Evolutionary conservation across 2,888 invertebrate species (phyloP).

Genomic region (Neelides folsomi): DNA sequence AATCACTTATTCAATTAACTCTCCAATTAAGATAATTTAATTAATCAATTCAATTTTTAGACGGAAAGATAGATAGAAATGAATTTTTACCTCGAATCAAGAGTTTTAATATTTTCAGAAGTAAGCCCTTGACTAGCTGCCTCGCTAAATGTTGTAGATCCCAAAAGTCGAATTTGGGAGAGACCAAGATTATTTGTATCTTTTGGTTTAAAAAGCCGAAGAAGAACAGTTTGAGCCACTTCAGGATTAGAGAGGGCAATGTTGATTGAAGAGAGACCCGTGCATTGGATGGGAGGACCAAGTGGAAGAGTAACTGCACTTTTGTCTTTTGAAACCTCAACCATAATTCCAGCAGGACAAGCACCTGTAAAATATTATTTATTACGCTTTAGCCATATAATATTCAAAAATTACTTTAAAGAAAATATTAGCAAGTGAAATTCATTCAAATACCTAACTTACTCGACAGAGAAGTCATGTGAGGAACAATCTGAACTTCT

Average conservation of each 20-base stretch:
- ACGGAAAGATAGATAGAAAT: too few species aligned
- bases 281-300: constrained; percentile 70
- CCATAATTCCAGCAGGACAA: constrained; percentile 74
- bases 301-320: constrained; percentile 64
- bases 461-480: constrained; percentile 59
- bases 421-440: too few species aligned
- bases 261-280: constrained; percentile 74
- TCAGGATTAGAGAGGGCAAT: constrained; percentile 68
- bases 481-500: constrained; percentile 76
- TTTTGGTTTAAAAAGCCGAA: constrained; percentile 65
- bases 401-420: too few species aligned
- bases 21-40: background rate
- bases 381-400: too few species aligned
- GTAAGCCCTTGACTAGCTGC: constrained; percentile 32
- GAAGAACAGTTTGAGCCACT: constrained; percentile 68
- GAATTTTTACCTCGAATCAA: constrained; percentile 24
- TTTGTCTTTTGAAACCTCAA: constrained; percentile 71
- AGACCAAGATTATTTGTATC: constrained; percentile 82
- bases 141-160: constrained; percentile 71
- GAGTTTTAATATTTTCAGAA: constrained; percentile 16
- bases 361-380: too few species aligned
- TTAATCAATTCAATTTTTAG: background rate
- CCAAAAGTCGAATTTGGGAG: constrained; percentile 70
- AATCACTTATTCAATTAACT: background rate
- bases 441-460: constrained; percentile 35